Base-by-base conservation (phyloP, 2,113 vertebrate species). In the Tenebrosternarchus preto region DNA sequence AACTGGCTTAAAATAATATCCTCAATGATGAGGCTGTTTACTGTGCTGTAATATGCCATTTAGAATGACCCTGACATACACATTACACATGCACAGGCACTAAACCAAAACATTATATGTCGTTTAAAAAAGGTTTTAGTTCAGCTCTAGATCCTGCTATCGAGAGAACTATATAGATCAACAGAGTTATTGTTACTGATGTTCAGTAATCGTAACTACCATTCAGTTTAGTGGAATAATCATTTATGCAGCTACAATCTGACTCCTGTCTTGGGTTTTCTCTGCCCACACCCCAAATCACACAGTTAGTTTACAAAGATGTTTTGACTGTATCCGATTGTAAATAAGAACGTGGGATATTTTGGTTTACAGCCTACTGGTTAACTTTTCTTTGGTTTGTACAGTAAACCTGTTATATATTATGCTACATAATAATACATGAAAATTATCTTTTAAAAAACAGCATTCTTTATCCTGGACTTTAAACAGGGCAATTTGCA, bases 21-120 rank as follows among this genome's bases (percentile, higher is more conserved):
- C n/a, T 68, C n/a, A 19, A 39, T 39, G 36, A 39, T 67, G 33
- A 68, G 31, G 64, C 31, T 33, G 31, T 67, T 67, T 36, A 67
- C 29, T 31, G 27, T 31, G 27, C 27, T 33, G 31, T 24, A 29
- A 17, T 66, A 29, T 36, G n/a, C 64, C n/a, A 22, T 68, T n/a
- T 68, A n/a, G 31, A 68, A 68, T 22, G 63, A 6, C 64, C 19
- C 11, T 68, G 31, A 3, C 19, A 33, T 17, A 31, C 31, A 29
- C 63, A 66, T 66, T 33, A 66, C 64, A 11, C 19, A 39, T 50
- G 12, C 43, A 1, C 0, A 1, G 20, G 19, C 0, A 9, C 31
- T 33, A 68, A 68, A 68, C 64, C 31, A n/a, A 68, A 68, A 12
- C 33, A 68, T 12, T 36, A 1, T 39, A 33, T 8, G 3, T 22